These are phyloP conservation scores for cattle (Bos taurus) DNA, from an alignment of 2,113 vertebrate genomes.

Conservation along the genomic window DNA sequence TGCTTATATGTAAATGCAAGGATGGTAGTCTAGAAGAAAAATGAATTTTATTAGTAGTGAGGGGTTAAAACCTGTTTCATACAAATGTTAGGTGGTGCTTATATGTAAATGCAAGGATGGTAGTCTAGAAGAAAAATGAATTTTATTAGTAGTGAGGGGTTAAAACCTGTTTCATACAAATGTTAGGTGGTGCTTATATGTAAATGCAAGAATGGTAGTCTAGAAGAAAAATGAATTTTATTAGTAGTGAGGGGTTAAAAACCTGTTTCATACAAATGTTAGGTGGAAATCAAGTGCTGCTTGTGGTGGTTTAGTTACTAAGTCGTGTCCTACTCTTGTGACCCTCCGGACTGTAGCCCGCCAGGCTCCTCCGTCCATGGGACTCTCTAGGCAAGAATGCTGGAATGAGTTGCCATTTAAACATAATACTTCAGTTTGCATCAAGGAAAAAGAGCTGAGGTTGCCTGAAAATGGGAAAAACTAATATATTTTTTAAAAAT, in stretches of 20 bases:
- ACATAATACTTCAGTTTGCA: neutral
- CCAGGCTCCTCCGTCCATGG: neutral
- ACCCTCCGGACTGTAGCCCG: fast-evolving
- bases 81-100: too few species aligned
- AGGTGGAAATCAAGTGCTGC: neutral
- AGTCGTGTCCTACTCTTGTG: neutral
- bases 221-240: neutral
- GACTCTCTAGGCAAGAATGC: neutral
- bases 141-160: too few species aligned
- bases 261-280: neutral
- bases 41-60: too few species aligned
- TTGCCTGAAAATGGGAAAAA: neutral
- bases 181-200: too few species aligned
- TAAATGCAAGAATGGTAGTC: neutral
- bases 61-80: too few species aligned
- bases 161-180: too few species aligned
- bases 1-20: too few species aligned
- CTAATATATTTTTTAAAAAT: neutral
- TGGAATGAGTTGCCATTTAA: neutral
- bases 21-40: too few species aligned
- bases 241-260: neutral
- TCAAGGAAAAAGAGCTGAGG: neutral
- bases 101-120: too few species aligned
- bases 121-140: too few species aligned
- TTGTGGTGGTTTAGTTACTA: neutral